A percentile compares a stretch with the other conserved stretches of the same genome.
phyloP scores from a whole-genome alignment of 2,113 vertebrate species.

The Dolichallabes microphthalmus region DNA sequence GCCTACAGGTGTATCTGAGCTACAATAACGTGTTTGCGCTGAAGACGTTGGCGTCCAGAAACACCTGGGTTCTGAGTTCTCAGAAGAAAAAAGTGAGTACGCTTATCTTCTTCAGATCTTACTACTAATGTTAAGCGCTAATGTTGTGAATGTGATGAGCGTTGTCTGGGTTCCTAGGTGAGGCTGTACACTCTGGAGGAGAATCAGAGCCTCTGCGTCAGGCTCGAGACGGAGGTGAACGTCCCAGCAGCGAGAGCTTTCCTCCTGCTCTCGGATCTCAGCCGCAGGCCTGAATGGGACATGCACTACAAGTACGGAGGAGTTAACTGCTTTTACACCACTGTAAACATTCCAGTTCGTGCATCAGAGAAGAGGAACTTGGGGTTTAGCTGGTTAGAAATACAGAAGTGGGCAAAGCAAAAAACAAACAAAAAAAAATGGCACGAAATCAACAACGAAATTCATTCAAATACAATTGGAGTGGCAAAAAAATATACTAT shows the following conservation, averaged over 20 bases:
- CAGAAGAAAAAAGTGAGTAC: conserved; percentile 79
- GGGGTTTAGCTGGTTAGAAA: not conserved
- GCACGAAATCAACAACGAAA: not conserved
- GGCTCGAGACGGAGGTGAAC: conserved; percentile 75
- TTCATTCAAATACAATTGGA: not conserved
- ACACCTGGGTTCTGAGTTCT: conserved; percentile 80
- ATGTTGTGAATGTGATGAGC: not conserved
- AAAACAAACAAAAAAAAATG: not conserved
- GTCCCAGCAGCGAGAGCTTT: conserved; percentile 77
- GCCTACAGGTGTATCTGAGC: conserved; percentile 87
- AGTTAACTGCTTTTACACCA: not conserved
- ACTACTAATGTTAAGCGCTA: not conserved
- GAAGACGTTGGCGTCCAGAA: conserved; percentile 82
- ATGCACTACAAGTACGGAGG: conserved; percentile 78
- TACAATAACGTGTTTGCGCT: conserved; percentile 92
- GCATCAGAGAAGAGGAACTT: not conserved
- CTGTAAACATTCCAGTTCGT: too few relatives aligned
- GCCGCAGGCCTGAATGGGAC: conserved; percentile 82
- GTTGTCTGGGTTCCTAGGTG: conserved; percentile 68
- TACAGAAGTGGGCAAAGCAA: not conserved
- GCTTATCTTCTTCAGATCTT: not conserved
- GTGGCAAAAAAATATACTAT: too few relatives aligned
- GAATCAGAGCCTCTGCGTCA: conserved; percentile 82
- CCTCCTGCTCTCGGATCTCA: conserved; percentile 81
- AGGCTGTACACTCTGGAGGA: conserved; percentile 86